Evolutionary conservation across 1,140 invertebrate genomes (phyloP).

Genomic region (Harpegnathos saltator): DNA sequence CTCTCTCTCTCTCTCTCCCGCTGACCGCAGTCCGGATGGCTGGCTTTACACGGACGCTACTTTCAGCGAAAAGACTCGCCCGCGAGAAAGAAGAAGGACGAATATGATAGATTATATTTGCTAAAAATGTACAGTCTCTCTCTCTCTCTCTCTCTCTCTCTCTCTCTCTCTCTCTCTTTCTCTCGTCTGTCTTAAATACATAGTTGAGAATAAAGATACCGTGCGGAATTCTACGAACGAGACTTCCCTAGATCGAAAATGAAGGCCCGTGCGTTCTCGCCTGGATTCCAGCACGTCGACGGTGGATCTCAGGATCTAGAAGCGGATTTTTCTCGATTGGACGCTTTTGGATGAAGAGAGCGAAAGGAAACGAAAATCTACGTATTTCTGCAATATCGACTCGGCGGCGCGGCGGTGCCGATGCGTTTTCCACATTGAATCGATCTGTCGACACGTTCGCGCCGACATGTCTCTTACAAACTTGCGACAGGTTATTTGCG

Average conservation of each 20-base stretch:
- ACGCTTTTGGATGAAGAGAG: no score
- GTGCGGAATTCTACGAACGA: no score
- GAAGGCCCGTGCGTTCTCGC: no score
- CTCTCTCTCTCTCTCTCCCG: background rate
- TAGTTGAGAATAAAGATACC: background rate
- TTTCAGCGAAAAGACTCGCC: background rate
- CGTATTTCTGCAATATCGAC: no score
- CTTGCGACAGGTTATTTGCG: constrained; percentile 29
- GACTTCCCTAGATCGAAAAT: no score
- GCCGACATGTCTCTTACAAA: constrained; percentile 1
- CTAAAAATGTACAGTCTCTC: constrained; percentile 7
- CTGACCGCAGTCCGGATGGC: constrained; percentile 67
- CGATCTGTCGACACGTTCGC: constrained; percentile 7
- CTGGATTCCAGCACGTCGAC: no score
- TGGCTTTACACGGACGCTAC: constrained; percentile 66
- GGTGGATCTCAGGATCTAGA: no score
- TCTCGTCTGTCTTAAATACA: background rate
- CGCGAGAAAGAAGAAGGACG: background rate
- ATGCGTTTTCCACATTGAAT: no score
- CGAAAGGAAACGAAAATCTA: no score
- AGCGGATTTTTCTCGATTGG: no score
- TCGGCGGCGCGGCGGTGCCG: no score
- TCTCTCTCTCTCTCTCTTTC: no score
- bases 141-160: background rate
- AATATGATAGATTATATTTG: constrained; percentile 21